These are phyloP conservation scores for Meles meles DNA, from an alignment of 2,113 vertebrate genomes.

Conservation along the genomic window DNA sequence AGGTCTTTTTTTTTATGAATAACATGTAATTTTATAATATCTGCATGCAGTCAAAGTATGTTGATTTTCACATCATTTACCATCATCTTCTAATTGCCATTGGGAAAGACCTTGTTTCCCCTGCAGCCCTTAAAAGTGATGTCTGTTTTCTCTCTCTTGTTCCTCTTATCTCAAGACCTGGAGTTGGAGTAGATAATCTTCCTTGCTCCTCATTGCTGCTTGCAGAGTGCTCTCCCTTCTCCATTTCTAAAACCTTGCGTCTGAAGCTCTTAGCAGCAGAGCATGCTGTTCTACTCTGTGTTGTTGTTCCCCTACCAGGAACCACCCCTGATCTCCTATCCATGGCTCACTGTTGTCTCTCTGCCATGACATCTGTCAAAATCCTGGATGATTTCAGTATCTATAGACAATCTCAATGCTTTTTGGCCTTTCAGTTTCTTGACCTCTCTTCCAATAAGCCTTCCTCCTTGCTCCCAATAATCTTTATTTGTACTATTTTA, in stretches of 20 bases:
- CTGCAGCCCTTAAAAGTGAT: neutral
- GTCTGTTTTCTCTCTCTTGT: neutral
- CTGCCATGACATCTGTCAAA: neutral
- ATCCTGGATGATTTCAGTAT: neutral
- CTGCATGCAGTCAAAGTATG: neutral
- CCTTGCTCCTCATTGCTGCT: neutral
- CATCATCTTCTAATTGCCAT: neutral
- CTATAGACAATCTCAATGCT: neutral
- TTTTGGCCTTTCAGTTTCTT: neutral
- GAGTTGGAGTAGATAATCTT: neutral
- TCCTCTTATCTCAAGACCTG: neutral
- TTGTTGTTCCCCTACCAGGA: neutral
- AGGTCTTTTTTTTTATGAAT: neutral
- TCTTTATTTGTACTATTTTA: slow-evolving; percentile 18
- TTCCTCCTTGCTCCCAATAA: neutral
- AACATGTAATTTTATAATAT: neutral
- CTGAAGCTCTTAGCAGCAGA: neutral
- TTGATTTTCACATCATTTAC: neutral
- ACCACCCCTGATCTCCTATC: neutral
- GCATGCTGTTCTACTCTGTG: neutral
- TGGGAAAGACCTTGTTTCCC: neutral
- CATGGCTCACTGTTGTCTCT: neutral
- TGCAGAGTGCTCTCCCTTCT: neutral
- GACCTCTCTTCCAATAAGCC: neutral
- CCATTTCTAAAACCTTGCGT: neutral